Evolutionary conservation across 2,113 vertebrate species (phyloP), one percentile per base, ranked within the genome.

Genomic region (Notechis scutatus): DNA sequence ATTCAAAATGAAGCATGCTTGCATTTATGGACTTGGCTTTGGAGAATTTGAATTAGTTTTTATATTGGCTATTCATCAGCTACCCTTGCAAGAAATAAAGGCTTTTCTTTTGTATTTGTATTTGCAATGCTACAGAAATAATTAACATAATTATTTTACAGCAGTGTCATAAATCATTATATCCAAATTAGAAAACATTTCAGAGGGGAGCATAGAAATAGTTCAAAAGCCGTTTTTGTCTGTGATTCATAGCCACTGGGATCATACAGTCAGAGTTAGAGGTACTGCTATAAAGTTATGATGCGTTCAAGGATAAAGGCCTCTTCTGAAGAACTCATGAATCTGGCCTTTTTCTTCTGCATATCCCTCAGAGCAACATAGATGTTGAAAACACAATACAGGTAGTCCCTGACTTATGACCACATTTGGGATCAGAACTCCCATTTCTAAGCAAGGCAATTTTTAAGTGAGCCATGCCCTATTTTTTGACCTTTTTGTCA

Each of bases 1-100:
- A 34, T 59, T 94, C 85, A 54, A 88, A 94, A 92, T 59, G 10
- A 0, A 3, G 57, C 87, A 52, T 81, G 74, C 5, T 5, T 29
- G 29, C 42, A 56, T 93, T 89, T 88, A 74, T n/a, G 93, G 23
- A 91, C 52, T 86, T 86, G 91, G 21, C 85, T 91, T 29, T 88
- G 47, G 69, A 21, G 56, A 91, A 69, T 89, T 55, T 26, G 1
- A 9, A 14, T 74, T 52, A 42, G 39, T 42, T 50, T 90, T 92
- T 55, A 29, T 54, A 52, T 52, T 90, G 54, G 24, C 57, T 90
- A 64, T 29, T 47, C 47, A n/a, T 42, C n/a, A 54, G 23, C 47
- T 21, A 3, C 14, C 23, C 34, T 50, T 1, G 1, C 9, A 64
- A 34, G 45, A 91, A 29, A 64, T 55, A 54, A 89, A 89, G 11